These are phyloP conservation scores for Upupa epops DNA, from an alignment of 2,113 vertebrate genomes.

Conservation along the genomic window DNA sequence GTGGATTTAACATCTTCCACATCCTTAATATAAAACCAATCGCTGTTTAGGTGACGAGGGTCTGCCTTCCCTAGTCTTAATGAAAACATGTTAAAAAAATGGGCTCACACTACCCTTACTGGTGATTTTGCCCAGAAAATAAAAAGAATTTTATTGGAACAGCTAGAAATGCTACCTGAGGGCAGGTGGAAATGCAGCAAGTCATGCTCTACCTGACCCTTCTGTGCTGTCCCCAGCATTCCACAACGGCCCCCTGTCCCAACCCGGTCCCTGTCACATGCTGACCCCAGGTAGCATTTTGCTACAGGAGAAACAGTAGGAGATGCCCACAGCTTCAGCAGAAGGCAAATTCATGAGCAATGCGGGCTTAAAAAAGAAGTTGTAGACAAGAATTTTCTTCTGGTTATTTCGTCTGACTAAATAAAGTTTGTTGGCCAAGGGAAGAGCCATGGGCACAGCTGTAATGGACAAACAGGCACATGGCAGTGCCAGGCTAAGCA, in stretches of 20 bases:
- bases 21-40: not conserved
- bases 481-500: not conserved
- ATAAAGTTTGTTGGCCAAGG: not conserved
- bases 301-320: not conserved
- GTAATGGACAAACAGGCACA: rapidly evolving
- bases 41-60: not conserved
- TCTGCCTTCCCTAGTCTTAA: not conserved
- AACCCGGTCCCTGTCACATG: rapidly evolving
- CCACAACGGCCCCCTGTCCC: not conserved
- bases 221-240: not conserved
- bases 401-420: not conserved
- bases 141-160: not conserved
- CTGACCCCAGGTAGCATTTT: not conserved
- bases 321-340: not conserved
- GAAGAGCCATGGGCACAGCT: not conserved
- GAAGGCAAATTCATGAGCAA: not conserved
- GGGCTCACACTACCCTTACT: not conserved
- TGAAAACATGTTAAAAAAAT: not conserved
- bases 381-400: not conserved
- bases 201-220: not conserved
- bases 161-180: not conserved
- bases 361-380: not conserved
- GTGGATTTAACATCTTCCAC: not conserved
- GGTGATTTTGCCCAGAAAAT: not conserved
- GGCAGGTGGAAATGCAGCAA: too few species aligned